A percentile compares a stretch with the other conserved stretches of the same genome.
Conservation (phyloP, 2,888 invertebrate genomes). For the Ceratothoa steindachneri region DNA sequence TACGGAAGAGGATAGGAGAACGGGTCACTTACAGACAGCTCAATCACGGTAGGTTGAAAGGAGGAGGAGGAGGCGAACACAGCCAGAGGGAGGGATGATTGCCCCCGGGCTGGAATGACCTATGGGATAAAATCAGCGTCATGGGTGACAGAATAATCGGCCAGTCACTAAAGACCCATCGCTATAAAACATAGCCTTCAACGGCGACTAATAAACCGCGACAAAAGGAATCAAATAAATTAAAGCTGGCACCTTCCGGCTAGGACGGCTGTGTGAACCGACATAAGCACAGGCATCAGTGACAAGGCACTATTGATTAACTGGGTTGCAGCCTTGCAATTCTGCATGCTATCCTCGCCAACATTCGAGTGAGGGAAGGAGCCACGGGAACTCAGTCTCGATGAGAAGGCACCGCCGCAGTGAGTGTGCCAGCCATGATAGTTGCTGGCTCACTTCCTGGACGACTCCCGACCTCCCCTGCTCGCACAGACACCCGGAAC, state of each 20-base stretch:
- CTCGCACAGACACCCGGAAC: no score
- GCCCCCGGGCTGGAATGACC: no score
- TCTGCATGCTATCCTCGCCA: neutral
- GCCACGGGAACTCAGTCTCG: neutral
- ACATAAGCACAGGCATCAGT: neutral
- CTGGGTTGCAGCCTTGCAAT: slow-evolving; percentile 5
- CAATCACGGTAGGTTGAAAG: neutral
- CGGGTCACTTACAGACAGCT: neutral
- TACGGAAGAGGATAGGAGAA: neutral
- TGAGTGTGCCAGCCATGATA: neutral
- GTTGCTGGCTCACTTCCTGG: neutral
- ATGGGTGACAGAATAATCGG: no score
- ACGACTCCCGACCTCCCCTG: neutral
- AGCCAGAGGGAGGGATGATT: no score
- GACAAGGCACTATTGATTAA: slow-evolving; percentile 10
- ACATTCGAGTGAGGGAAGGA: neutral
- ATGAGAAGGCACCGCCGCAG: neutral
- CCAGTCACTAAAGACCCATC: neutral
- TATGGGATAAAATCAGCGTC: no score
- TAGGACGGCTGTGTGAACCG: neutral
- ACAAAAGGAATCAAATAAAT: neutral
- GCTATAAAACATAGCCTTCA: neutral
- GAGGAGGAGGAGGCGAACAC: neutral
- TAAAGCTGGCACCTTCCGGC: neutral
- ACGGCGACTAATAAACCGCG: neutral